Evolutionary conservation across 2,113 vertebrate species (phyloP), one percentile per base, ranked within the genome.

Genomic region (Cinclus mexicanus): DNA sequence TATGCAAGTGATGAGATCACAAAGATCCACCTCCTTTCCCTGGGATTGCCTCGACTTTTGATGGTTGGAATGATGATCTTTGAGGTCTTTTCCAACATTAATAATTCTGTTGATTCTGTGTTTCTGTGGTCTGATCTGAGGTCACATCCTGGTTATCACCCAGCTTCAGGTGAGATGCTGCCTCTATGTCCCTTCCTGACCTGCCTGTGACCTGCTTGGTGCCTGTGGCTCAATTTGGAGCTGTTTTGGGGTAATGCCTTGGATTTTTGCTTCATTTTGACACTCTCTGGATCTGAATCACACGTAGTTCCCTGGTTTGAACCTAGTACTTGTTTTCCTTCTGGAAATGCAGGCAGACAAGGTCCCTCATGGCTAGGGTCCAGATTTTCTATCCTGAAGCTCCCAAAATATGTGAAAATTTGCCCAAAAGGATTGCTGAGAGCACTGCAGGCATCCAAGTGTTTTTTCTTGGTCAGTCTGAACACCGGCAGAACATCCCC

Each of bases 201-300:
- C 19, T 29, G 10, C 10, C n/a, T 18, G 47, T 31, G 14, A 35
- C 19, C 35, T 69, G 35, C 47, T 78, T 33, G 26, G 5, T 59
- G 46, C 41, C 47, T 0, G 0, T 26, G 19, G 35, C n/a, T 56
- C 5, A 2, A 4, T 29, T 14, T 0, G 2, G 53, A 72, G 17
- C 33, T 47, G 4, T n/a, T 52, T 7, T 24, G 28, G 26, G 21
- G 5, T 13, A 60, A 49, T 7, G 14, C 5, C 15, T 61, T 70
- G 52, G 17, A 16, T 23, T 71, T 81, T 87, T 53, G 4, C 22
- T 85, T 76, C 4, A 10, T 59, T 78, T 74, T 68, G 26, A 29
- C 19, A n/a, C 7, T 26, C 14, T 5, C 37, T 19, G 11, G 6
- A 14, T 69, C 46, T 76, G 37, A 64, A 53, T 25, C 68, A 17